Conservation (phyloP, 2,113 vertebrate genomes). For the Notarius lentiginosus region DNA sequence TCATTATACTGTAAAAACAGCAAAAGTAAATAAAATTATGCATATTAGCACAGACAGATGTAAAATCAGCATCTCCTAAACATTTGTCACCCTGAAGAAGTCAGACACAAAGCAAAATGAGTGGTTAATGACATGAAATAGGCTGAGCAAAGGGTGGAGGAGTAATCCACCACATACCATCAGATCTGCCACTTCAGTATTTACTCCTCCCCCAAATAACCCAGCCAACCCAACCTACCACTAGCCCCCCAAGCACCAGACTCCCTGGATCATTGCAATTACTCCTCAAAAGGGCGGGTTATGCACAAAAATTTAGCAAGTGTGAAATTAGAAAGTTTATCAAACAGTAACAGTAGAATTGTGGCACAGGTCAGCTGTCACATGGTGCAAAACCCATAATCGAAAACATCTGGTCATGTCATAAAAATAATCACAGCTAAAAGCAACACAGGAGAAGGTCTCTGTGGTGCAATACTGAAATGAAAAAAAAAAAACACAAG, state of each 20-base stretch:
- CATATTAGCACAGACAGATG: background rate
- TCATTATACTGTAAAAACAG: background rate
- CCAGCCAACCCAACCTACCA: background rate
- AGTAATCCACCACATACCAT: background rate
- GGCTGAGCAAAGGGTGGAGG: background rate
- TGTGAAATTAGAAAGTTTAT: constrained; percentile 79
- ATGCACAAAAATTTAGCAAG: constrained; percentile 76
- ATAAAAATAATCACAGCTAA: constrained; percentile 58
- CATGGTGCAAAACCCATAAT: constrained; percentile 61
- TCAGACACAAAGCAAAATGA: constrained; percentile 24
- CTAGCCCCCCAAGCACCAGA: constrained; percentile 13
- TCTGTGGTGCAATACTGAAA: constrained; percentile 56
- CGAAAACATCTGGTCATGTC: constrained; percentile 71
- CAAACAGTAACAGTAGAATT: constrained; percentile 60
- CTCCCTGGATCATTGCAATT: constrained; percentile 51
- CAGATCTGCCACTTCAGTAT: background rate
- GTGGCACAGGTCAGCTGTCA: constrained; percentile 52
- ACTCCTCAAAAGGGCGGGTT: constrained; percentile 70
- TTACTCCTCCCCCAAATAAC: background rate
- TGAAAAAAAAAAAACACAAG: constrained; percentile 61
- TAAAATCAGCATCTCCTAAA: constrained; percentile 35
- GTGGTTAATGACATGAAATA: constrained; percentile 34
- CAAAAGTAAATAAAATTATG: background rate
- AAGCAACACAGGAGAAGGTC: constrained; percentile 47
- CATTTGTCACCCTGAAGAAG: constrained; percentile 34